Evolutionary conservation across 2,113 vertebrate genomes (phyloP).

Genomic region (Ursus arctos): DNA sequence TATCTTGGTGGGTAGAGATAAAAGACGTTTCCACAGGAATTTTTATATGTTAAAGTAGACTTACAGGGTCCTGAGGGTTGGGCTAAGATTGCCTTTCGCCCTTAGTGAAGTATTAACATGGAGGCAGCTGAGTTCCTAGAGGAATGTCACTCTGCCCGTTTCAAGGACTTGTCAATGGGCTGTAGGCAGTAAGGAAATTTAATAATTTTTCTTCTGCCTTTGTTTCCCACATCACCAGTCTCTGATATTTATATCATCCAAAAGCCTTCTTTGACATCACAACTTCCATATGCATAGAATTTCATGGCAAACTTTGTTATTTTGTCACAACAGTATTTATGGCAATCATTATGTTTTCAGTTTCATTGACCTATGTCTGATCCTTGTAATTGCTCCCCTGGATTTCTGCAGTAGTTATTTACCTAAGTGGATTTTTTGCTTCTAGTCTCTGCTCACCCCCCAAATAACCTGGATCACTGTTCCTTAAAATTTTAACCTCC

Average conservation of each 20-base stretch:
- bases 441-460: background rate
- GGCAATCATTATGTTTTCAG: background rate
- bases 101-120: too few species aligned
- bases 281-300: background rate
- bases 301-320: background rate
- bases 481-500: slow-evolving; percentile 14
- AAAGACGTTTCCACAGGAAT: too few species aligned
- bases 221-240: too few species aligned
- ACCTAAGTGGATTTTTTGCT: background rate
- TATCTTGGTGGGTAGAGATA: too few species aligned
- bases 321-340: background rate
- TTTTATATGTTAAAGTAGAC: too few species aligned
- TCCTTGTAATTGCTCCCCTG: background rate
- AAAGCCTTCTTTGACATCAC: background rate
- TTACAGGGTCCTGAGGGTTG: too few species aligned
- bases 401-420: background rate
- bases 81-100: too few species aligned
- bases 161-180: too few species aligned
- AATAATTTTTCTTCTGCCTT: too few species aligned
- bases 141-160: too few species aligned
- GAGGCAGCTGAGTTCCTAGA: too few species aligned
- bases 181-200: too few species aligned
- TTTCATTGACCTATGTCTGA: background rate
- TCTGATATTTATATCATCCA: background rate
- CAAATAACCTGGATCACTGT: background rate